phyloP scores from a whole-genome alignment of 2,113 vertebrate species.

The Greenwoodochromis staneri region DNA sequence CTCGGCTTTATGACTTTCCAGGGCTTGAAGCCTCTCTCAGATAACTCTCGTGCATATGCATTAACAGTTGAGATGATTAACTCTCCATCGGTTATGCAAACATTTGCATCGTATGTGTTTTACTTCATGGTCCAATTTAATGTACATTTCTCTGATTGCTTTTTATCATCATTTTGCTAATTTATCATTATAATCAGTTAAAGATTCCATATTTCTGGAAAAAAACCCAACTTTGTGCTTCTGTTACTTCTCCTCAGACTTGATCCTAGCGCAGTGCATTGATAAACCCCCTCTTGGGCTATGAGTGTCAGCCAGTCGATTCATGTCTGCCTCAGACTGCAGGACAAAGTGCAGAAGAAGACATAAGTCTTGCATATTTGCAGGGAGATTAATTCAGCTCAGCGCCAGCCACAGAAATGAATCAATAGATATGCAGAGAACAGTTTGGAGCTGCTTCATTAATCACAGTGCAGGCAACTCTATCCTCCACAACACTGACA shows the following conservation, averaged over 20 bases:
- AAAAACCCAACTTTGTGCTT: neutral
- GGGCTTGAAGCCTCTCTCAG: neutral
- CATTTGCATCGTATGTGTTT: neutral
- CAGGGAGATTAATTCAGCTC: constrained; percentile 50
- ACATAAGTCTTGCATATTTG: constrained; percentile 54
- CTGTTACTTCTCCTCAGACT: neutral
- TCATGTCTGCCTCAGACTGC: constrained; percentile 20
- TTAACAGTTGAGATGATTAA: neutral
- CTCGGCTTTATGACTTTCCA: constrained; percentile 5
- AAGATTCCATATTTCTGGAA: neutral
- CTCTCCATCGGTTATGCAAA: neutral
- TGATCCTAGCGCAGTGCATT: neutral
- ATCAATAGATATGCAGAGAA: constrained; percentile 56
- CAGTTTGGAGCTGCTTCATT: constrained; percentile 57
- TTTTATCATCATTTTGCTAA: neutral
- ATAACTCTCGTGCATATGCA: neutral
- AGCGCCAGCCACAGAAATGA: constrained; percentile 2
- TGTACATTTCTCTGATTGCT: neutral
- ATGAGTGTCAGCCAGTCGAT: constrained; percentile 44
- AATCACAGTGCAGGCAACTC: constrained; percentile 50
- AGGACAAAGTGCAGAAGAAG: constrained; percentile 7
- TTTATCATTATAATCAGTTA: neutral
- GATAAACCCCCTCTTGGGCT: constrained; percentile 9
- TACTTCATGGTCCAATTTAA: neutral
- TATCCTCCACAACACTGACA: constrained; percentile 38